phyloP scores from a whole-genome alignment of 2,888 invertebrate genomes.

The Neelides folsomi region DNA sequence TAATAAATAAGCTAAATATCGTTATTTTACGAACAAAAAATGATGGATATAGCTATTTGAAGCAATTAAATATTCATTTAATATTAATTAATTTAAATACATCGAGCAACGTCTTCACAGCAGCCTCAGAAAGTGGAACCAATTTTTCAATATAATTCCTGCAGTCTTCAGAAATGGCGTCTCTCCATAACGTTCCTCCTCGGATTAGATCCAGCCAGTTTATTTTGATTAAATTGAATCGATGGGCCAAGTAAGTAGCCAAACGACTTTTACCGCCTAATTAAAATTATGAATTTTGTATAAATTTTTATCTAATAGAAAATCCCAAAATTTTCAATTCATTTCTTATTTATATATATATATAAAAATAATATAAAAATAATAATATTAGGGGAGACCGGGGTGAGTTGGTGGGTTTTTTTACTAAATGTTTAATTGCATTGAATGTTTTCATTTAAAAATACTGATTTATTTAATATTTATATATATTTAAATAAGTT shows the following conservation, averaged over 20 bases:
- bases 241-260: constrained; percentile 14
- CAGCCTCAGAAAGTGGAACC: constrained; percentile 17
- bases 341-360: no score
- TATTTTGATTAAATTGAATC: constrained; percentile 16
- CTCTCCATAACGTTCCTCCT: constrained; percentile 14
- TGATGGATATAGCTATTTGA: background rate
- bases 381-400: constrained; percentile 1
- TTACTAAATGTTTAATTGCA: background rate
- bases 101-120: constrained; percentile 17
- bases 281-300: no score
- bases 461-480: background rate
- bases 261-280: constrained; percentile 19
- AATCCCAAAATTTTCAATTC: no score
- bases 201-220: constrained; percentile 25
- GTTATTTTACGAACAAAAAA: background rate
- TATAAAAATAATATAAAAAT: no score
- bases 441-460: background rate
- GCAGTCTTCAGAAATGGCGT: constrained; percentile 14
- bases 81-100: constrained; percentile 5
- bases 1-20: background rate
- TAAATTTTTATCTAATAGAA: no score
- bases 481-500: background rate
- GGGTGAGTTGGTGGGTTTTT: background rate
- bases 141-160: constrained; percentile 18
- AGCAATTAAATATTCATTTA: background rate